phyloP scores from a whole-genome alignment of 30 jellyfish, hydroid and myxozoan species.

The Pseudorhiza aurosa region DNA sequence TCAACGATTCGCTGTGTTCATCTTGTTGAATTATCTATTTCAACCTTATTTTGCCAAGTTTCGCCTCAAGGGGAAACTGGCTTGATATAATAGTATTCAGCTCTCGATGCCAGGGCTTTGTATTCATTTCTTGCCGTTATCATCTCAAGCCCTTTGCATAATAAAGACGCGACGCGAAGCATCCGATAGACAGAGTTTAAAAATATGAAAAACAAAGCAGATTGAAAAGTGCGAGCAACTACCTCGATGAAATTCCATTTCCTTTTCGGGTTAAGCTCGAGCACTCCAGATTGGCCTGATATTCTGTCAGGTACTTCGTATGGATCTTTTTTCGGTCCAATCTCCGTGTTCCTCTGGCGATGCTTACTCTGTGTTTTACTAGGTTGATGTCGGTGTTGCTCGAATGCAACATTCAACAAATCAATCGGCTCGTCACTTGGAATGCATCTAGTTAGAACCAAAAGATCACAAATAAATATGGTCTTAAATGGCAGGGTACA shows the following conservation, averaged over 20 bases:
- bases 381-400: conserved; percentile 44
- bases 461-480: too few relatives aligned
- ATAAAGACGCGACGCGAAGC: too few relatives aligned
- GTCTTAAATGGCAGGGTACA: too few relatives aligned
- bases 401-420: conserved; percentile 91
- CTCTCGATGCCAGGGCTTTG: neutral
- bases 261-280: conserved; percentile 66
- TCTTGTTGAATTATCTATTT: too few relatives aligned
- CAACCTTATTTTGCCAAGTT: too few relatives aligned
- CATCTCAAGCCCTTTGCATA: neutral
- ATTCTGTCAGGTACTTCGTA: conserved; percentile 90
- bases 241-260: conserved; percentile 93
- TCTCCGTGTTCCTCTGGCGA: conserved; percentile 19
- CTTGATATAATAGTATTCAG: too few relatives aligned
- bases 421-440: conserved; percentile 88
- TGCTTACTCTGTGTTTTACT: neutral
- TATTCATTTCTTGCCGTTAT: neutral
- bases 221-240: neutral
- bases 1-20: too few relatives aligned
- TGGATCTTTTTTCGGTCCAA: conserved; percentile 18
- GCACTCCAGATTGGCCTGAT: conserved; percentile 81
- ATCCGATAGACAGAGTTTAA: neutral
- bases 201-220: neutral
- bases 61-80: too few relatives aligned
- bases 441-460: conserved; percentile 73